Evolutionary conservation across 1,140 invertebrate genomes (phyloP).

Genomic region (Temnothorax nylanderi): DNA sequence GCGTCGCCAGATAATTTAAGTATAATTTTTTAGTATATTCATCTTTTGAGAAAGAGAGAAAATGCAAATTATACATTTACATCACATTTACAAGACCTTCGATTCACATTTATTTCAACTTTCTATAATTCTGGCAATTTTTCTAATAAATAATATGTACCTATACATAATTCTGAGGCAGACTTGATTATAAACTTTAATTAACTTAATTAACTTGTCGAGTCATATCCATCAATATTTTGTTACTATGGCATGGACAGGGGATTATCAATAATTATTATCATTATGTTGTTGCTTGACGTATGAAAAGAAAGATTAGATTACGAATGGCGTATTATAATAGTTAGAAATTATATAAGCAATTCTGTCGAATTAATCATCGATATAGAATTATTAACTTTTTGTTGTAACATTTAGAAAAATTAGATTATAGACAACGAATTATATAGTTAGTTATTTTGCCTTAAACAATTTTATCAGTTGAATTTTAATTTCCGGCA

Average conservation of each 20-base stretch:
- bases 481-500: too few relatives aligned
- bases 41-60: neutral
- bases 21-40: neutral
- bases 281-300: neutral
- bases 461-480: too few relatives aligned
- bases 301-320: neutral
- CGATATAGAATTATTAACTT: too few relatives aligned
- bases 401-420: too few relatives aligned
- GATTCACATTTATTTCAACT: neutral
- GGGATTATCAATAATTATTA: neutral
- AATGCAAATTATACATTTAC: neutral
- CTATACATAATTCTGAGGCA: neutral
- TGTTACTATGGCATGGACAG: neutral
- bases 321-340: neutral
- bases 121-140: neutral
- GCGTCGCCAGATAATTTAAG: neutral
- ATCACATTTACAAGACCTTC: neutral
- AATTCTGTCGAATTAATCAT: neutral
- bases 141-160: neutral
- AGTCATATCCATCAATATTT: neutral
- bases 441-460: too few relatives aligned
- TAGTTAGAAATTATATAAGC: neutral
- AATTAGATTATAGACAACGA: too few relatives aligned
- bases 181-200: neutral
- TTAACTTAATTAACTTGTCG: neutral